Evolutionary conservation across 2,888 invertebrate species (phyloP).

Genomic region (Colostygia pectinataria): DNA sequence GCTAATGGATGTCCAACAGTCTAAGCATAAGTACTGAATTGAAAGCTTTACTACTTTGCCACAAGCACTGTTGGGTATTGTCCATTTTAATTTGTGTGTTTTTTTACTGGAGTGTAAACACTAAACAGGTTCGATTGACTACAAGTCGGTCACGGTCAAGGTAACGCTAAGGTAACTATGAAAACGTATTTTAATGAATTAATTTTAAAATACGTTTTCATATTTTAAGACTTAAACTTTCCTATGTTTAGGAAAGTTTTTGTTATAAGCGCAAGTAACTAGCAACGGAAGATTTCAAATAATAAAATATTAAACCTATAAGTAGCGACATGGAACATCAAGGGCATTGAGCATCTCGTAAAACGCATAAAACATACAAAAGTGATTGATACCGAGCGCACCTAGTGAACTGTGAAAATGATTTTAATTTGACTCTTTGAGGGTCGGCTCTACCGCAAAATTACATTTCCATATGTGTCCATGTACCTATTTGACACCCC

Average conservation of each 20-base stretch:
- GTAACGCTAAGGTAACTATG: too few relatives aligned
- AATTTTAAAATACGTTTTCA: too few relatives aligned
- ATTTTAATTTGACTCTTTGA: conserved; percentile 83
- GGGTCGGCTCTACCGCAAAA: conserved; percentile 77
- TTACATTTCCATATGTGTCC: conserved; percentile 77
- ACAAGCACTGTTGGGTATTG: conserved; percentile 7
- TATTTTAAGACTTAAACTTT: too few relatives aligned
- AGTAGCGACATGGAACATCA: too few relatives aligned
- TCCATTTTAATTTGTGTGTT: neutral
- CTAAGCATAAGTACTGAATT: conserved; percentile 15
- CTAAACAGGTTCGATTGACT: too few relatives aligned
- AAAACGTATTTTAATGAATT: too few relatives aligned
- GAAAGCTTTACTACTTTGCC: conserved; percentile 7
- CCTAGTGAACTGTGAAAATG: conserved; percentile 81
- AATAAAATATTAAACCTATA: too few relatives aligned
- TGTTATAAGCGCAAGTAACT: too few relatives aligned
- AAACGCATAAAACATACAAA: conserved; percentile 1
- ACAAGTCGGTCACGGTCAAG: too few relatives aligned
- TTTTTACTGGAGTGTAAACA: neutral
- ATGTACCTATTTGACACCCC: conserved; percentile 55
- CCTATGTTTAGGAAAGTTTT: too few relatives aligned
- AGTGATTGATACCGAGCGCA: conserved; percentile 46
- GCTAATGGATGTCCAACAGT: conserved; percentile 27
- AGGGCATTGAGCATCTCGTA: too few relatives aligned
- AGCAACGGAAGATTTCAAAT: too few relatives aligned